Conservation (phyloP, 2,797 vertebrate species). For the Pampus argenteus region DNA sequence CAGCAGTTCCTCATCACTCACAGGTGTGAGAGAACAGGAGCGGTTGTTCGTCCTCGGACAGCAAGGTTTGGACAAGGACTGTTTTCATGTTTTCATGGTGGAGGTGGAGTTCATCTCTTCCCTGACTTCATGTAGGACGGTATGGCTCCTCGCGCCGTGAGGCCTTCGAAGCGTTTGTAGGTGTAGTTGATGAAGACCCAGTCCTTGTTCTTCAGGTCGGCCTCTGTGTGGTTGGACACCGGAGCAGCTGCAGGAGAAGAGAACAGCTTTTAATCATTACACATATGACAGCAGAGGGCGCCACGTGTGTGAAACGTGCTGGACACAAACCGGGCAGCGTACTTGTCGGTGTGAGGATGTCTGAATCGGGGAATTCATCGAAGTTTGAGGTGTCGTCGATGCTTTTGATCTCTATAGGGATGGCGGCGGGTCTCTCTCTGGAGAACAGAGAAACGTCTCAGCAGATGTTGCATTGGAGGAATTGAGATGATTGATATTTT, state of each 20-base stretch:
- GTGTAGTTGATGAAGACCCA: conserved; percentile 99
- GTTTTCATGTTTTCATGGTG: conserved; percentile 19
- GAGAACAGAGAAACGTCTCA: neutral
- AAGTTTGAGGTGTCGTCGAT: conserved; percentile 99
- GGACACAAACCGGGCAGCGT: neutral
- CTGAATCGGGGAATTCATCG: conserved; percentile 97
- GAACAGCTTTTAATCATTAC: neutral
- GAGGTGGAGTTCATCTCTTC: conserved; percentile 82
- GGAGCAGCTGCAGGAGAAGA: conserved; percentile 67
- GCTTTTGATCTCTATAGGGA: conserved; percentile 98
- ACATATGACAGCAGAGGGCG: neutral
- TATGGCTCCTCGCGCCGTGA: conserved; percentile 95
- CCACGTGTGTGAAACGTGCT: neutral
- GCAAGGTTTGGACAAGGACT: conserved; percentile 26
- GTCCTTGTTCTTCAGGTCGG: conserved; percentile 98
- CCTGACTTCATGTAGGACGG: conserved; percentile 97
- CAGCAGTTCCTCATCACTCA: conserved; percentile 45
- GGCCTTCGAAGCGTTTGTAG: conserved; percentile 97
- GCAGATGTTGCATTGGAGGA: neutral
- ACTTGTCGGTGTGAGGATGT: conserved; percentile 97
- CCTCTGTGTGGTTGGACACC: conserved; percentile 91
- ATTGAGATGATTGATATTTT: neutral
- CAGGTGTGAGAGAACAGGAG: conserved; percentile 3
- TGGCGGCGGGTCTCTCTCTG: conserved; percentile 96
- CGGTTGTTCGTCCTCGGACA: conserved; percentile 31